These are phyloP conservation scores for Cynaeus angustus DNA, from an alignment of 2,888 invertebrate species.

Conservation along the genomic window DNA sequence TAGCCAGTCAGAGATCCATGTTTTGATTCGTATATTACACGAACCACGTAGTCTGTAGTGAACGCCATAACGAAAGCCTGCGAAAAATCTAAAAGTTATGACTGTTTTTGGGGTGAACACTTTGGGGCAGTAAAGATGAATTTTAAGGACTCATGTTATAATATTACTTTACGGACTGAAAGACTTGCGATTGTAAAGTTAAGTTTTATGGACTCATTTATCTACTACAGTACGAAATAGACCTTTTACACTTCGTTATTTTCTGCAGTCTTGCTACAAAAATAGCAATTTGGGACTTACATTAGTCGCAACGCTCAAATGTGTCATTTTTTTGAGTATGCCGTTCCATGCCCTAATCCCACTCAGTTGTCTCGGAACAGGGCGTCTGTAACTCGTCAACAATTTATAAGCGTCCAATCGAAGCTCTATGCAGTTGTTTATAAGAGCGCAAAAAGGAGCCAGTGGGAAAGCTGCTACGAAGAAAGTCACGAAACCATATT, in stretches of 20 bases:
- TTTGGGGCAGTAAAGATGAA: no score
- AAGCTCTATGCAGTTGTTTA: conserved; percentile 78
- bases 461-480: conserved; percentile 80
- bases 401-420: conserved; percentile 63
- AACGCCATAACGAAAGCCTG: conserved; percentile 64
- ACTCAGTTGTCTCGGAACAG: conserved; percentile 56
- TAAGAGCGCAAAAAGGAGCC: conserved; percentile 77
- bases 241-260: no score
- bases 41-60: conserved; percentile 61
- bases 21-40: conserved; percentile 54
- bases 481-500: conserved; percentile 79
- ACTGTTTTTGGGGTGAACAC: no score
- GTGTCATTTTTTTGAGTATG: conserved; percentile 60
- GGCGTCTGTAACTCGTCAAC: conserved; percentile 58
- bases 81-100: no score
- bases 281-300: conserved; percentile 59
- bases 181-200: no score
- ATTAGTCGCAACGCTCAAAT: conserved; percentile 62
- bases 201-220: no score
- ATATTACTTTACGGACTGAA: no score
- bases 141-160: no score
- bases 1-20: conserved; percentile 27
- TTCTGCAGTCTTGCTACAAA: no score
- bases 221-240: no score
- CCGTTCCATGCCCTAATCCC: conserved; percentile 64